These are phyloP conservation scores for Lapara coniferarum DNA, from an alignment of 2,888 invertebrate genomes.

Conservation along the genomic window DNA sequence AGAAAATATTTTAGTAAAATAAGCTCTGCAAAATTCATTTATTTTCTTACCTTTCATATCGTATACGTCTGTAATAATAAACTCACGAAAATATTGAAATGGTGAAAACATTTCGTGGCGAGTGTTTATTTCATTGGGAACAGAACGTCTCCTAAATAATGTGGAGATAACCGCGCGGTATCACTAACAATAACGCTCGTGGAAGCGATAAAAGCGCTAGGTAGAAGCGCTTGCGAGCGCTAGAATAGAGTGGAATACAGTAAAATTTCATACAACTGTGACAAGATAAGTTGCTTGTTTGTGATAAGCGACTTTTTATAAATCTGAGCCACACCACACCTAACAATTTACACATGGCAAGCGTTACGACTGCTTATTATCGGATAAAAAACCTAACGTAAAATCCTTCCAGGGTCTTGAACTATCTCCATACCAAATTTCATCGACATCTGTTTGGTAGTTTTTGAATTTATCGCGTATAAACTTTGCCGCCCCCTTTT, in stretches of 20 bases:
- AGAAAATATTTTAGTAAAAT: not conserved
- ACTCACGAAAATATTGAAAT: constrained; percentile 18
- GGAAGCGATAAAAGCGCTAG: constrained; percentile 73
- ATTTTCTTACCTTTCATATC: constrained; percentile 6
- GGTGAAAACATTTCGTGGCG: constrained; percentile 33
- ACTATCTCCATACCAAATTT: no score
- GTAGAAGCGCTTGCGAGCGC: constrained; percentile 50
- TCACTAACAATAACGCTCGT: constrained; percentile 71
- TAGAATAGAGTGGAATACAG: constrained; percentile 46
- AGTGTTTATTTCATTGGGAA: constrained; percentile 69
- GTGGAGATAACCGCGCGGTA: constrained; percentile 66
- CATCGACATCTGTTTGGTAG: no score
- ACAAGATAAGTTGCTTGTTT: no score
- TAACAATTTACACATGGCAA: no score
- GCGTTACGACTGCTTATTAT: no score
- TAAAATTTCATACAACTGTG: no score
- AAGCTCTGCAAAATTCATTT: constrained; percentile 1
- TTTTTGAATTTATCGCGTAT: no score
- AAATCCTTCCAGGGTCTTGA: no score
- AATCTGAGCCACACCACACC: no score
- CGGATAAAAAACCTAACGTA: no score
- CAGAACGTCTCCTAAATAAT: constrained; percentile 73
- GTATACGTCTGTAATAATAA: constrained; percentile 20
- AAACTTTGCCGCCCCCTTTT: no score
- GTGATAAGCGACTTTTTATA: no score